Percentiles rank a stretch among this genome's conserved stretches.
phyloP scores from a whole-genome alignment of 2,113 vertebrate genomes.

The Telmatochromis sp. region DNA sequence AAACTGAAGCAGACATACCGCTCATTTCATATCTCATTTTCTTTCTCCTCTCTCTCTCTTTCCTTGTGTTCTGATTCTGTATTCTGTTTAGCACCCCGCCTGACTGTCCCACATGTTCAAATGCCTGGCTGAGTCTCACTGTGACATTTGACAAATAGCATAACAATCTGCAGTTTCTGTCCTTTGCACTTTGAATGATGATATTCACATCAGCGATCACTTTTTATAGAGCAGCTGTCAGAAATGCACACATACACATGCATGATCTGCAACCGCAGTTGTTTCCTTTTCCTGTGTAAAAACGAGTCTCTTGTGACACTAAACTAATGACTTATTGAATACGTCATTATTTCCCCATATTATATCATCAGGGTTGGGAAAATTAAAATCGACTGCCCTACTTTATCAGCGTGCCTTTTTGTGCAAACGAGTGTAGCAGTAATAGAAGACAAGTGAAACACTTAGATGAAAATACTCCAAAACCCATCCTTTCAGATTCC shows the following conservation, averaged over 20 bases:
- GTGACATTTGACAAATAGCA: constrained; percentile 53
- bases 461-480: neutral
- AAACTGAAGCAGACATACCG: constrained; percentile 1
- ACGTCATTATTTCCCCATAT: constrained; percentile 22
- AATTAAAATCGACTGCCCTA: constrained; percentile 50
- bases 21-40: neutral
- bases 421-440: neutral
- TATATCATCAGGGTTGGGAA: constrained; percentile 29
- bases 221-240: constrained; percentile 8
- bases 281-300: neutral
- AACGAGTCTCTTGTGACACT: neutral
- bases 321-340: constrained; percentile 48
- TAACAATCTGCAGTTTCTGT: constrained; percentile 2
- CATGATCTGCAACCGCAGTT: neutral
- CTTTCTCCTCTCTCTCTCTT: neutral
- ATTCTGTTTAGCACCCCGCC: constrained; percentile 15
- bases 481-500: neutral
- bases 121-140: constrained; percentile 26
- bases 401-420: constrained; percentile 17
- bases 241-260: neutral
- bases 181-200: constrained; percentile 23
- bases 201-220: constrained; percentile 17
- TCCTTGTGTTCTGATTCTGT: neutral
- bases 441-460: neutral
- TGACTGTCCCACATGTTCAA: constrained; percentile 19